A percentile compares a stretch with the other conserved stretches of the same genome.
phyloP scores from a whole-genome alignment of 2,888 invertebrate genomes.

The Gnatocerus cornutus region DNA sequence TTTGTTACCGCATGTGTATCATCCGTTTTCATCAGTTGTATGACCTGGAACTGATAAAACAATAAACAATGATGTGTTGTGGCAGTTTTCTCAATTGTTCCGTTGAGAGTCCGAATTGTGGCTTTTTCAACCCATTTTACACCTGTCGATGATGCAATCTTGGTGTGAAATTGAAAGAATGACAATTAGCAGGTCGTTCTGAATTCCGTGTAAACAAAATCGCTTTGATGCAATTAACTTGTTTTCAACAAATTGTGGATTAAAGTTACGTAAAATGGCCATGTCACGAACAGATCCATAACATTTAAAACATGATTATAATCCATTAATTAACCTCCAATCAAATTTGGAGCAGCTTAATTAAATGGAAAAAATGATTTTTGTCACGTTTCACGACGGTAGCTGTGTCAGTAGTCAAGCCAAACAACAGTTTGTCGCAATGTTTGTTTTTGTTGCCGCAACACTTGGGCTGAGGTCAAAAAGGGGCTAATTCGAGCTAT shows the following conservation, averaged over 20 bases:
- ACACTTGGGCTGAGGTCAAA: slow-evolving; percentile 17
- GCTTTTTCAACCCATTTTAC: slow-evolving; percentile 21
- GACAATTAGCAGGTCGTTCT: slow-evolving; percentile 9
- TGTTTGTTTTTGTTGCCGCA: slow-evolving; percentile 10
- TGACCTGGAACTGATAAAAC: slow-evolving; percentile 39
- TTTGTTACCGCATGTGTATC: slow-evolving; percentile 26
- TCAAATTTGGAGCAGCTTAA: slow-evolving; percentile 7
- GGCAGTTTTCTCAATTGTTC: slow-evolving; percentile 20
- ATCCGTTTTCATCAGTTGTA: slow-evolving; percentile 31
- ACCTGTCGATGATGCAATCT: slow-evolving; percentile 3
- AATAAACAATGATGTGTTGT: slow-evolving; percentile 39
- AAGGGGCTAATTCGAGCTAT: neutral
- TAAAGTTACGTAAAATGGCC: neutral
- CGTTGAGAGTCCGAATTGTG: slow-evolving; percentile 16
- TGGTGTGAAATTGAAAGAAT: neutral
- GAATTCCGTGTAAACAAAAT: slow-evolving; percentile 12
- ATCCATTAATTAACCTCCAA: slow-evolving; percentile 4
- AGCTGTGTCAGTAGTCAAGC: slow-evolving; percentile 1
- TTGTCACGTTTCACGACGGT: slow-evolving; percentile 3
- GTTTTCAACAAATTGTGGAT: slow-evolving; percentile 2
- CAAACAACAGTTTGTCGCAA: slow-evolving; percentile 10
- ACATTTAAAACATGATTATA: neutral
- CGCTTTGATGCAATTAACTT: slow-evolving; percentile 6
- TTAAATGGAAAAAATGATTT: slow-evolving; percentile 3
- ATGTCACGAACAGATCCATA: slow-evolving; percentile 7